Evolutionary conservation across 2,113 vertebrate species (phyloP), one percentile per base, ranked within the genome.

Genomic region (Notiomystis cincta): DNA sequence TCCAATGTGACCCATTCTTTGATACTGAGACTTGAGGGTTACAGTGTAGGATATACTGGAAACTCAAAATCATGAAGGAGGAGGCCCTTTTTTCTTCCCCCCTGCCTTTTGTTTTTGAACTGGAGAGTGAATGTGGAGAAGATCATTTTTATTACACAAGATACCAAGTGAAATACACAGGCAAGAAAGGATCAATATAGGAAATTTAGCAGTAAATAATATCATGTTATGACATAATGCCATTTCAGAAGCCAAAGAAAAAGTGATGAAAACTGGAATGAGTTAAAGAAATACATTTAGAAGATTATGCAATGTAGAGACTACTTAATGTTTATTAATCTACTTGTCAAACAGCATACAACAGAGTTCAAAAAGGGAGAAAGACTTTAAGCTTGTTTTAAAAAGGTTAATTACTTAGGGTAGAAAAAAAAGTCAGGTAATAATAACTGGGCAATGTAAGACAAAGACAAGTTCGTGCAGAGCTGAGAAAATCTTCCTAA

Each of bases 401-500:
- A 15, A 71, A 84, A 77, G 11, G 24, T 45, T 56, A 50, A 45
- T 83, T 87, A 48, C 19, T 21, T 76, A 53, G 31, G 11, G 8
- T 48, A 71, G 56, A 91, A 44, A 31, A 65, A 50, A 88, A 57
- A 15, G 16, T 40, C 44, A 54, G 27, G 38, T 38, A 72, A 44
- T 12, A 86, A 9, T 79, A 88, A 93, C 8, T 20, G 19, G 25
- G 16, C 25, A 51, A 31, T 62, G 40, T 24, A 81, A 89, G 15
- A 89, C 9, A 89, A 76, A 91, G 35, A 22, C 28, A 87, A 73
- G 42, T 37, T 28, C 89, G 27, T 47, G 44, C 28, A 82, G 73
- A 84, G 54, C 13, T 77, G 40, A 84, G 65, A 88, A 87, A 85
- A 69, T 53, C 23, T 78, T 83, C 38, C 53, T 90, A 22, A 54